These are phyloP conservation scores for Athrips mouffetella DNA, from an alignment of 2,888 invertebrate species.

Conservation along the genomic window DNA sequence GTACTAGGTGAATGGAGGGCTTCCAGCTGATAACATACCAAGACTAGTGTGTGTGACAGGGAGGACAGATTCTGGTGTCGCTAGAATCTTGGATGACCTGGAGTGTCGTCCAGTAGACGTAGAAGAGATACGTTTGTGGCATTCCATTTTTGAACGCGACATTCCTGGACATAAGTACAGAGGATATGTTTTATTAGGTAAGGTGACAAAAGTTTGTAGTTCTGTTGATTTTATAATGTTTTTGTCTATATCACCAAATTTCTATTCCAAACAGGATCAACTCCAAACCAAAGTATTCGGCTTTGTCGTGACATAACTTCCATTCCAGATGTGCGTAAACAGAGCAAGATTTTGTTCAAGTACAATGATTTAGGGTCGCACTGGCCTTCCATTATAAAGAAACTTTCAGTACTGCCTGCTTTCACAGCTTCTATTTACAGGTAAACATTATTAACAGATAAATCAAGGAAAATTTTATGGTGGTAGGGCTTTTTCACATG, in stretches of 20 bases:
- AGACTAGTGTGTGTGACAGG: slow-evolving; percentile 87
- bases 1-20: slow-evolving; percentile 72
- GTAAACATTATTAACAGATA: slow-evolving; percentile 50
- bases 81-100: slow-evolving; percentile 80
- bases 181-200: slow-evolving; percentile 82
- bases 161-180: slow-evolving; percentile 84
- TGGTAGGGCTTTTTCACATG: no score
- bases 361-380: slow-evolving; percentile 96
- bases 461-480: no score
- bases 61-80: slow-evolving; percentile 87
- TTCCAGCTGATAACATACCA: slow-evolving; percentile 83
- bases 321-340: slow-evolving; percentile 74
- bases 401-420: slow-evolving; percentile 84
- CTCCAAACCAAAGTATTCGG: slow-evolving; percentile 50
- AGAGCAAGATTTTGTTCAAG: slow-evolving; percentile 89
- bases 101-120: slow-evolving; percentile 79
- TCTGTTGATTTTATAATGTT: not conserved
- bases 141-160: slow-evolving; percentile 77
- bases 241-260: not conserved
- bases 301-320: slow-evolving; percentile 75
- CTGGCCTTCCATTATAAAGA: slow-evolving; percentile 90
- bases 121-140: slow-evolving; percentile 79
- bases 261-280: slow-evolving; percentile 41
- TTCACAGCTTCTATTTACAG: slow-evolving; percentile 84
- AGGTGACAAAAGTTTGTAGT: slow-evolving; percentile 21